Conservation (phyloP, 2,888 invertebrate species). For the Lobophora halterata region DNA sequence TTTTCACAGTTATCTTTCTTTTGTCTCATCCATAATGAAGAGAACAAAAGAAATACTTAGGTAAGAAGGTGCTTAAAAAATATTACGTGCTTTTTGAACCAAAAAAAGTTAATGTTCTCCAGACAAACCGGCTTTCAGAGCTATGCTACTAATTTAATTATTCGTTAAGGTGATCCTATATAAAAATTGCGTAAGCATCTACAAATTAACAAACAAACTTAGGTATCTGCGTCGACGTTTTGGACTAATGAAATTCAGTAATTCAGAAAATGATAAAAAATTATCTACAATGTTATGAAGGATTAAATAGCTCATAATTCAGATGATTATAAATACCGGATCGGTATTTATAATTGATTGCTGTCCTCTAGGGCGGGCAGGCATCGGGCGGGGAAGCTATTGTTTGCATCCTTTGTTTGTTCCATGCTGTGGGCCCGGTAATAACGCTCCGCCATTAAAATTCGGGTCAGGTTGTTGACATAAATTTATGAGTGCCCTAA, state of each 20-base stretch:
- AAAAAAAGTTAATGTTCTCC: conserved; percentile 28
- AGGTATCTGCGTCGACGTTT: too few relatives aligned
- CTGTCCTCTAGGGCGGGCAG: conserved; percentile 6
- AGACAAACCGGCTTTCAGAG: conserved; percentile 37
- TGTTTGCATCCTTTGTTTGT: conserved; percentile 69
- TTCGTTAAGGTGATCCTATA: conserved; percentile 49
- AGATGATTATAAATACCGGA: conserved; percentile 10
- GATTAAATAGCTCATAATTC: background rate
- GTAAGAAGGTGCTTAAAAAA: conserved; percentile 9
- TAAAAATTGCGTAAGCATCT: conserved; percentile 39
- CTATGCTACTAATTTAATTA: conserved; percentile 47
- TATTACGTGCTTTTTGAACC: conserved; percentile 24
- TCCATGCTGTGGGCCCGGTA: conserved; percentile 56
- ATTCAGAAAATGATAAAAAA: too few relatives aligned
- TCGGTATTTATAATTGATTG: conserved; percentile 21
- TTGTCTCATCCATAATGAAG: conserved; percentile 17
- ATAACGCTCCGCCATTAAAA: conserved; percentile 71
- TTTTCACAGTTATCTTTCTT: conserved; percentile 14
- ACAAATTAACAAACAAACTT: too few relatives aligned
- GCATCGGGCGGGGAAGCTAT: conserved; percentile 44
- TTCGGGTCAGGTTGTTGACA: conserved; percentile 73
- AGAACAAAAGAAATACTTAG: conserved; percentile 19
- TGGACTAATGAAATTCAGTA: too few relatives aligned
- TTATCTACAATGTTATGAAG: too few relatives aligned
- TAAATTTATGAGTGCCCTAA: conserved; percentile 69